A percentile compares a stretch with the other conserved stretches of the same genome.
These are phyloP conservation scores for Holothuria glaberrima DNA, from an alignment of 35 echinoderm and acorn worm genomes.

Conservation along the genomic window DNA sequence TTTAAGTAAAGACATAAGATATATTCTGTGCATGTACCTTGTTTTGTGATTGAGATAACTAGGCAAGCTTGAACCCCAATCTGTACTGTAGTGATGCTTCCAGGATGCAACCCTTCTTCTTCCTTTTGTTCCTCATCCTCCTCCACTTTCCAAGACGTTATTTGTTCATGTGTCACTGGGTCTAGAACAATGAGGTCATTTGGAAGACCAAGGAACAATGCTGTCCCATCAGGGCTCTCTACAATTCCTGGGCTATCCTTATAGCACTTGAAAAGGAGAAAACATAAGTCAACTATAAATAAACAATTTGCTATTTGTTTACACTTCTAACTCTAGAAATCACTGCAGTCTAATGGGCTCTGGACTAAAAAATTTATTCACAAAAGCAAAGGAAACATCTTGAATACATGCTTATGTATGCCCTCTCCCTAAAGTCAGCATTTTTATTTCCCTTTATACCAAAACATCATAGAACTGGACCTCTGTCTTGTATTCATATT, in stretches of 20 bases:
- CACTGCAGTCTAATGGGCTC: no score
- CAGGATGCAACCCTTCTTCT: slow-evolving; percentile 34
- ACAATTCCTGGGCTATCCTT: slow-evolving; percentile 60
- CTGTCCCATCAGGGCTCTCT: slow-evolving; percentile 84
- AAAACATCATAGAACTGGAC: no score
- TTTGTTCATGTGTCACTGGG: slow-evolving; percentile 62
- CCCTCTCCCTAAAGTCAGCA: no score
- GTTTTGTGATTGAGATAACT: slow-evolving; percentile 66
- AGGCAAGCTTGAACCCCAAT: slow-evolving; percentile 90
- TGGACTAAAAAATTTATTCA: no score
- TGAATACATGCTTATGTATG: no score
- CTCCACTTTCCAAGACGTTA: slow-evolving; percentile 78
- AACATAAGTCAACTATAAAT: neutral
- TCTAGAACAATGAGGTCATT: slow-evolving; percentile 75
- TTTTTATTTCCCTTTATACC: no score
- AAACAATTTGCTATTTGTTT: no score
- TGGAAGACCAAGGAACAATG: slow-evolving; percentile 83
- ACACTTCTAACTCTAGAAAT: no score
- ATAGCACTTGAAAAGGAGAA: slow-evolving; percentile 60
- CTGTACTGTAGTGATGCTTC: slow-evolving; percentile 53
- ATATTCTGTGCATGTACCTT: neutral
- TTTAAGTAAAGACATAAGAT: no score
- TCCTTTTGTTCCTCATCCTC: slow-evolving; percentile 7
- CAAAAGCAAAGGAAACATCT: no score
- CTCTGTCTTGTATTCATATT: no score